Conservation (phyloP, 2,797 vertebrate genomes). For the Benthosema pterotum region DNA sequence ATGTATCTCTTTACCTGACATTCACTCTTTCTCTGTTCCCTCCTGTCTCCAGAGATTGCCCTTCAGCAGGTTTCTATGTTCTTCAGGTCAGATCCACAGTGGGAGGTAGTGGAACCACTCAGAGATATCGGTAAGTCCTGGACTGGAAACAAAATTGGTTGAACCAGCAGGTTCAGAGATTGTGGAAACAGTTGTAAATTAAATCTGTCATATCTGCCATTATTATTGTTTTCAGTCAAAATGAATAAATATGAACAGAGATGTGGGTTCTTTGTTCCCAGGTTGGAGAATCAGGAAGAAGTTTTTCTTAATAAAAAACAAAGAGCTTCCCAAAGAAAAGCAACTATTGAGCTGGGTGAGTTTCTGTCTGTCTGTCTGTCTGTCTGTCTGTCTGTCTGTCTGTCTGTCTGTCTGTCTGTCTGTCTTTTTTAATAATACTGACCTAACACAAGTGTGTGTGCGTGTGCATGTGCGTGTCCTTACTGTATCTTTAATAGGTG, state of each 20-base stretch:
- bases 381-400: background rate
- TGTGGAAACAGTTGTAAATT: no score
- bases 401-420: background rate
- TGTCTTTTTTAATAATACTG: no score
- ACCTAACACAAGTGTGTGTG: background rate
- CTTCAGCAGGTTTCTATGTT: conserved; percentile 99
- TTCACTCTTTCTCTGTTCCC: background rate
- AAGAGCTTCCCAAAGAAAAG: conserved; percentile 93
- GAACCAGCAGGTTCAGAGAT: no score
- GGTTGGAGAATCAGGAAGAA: conserved; percentile 98
- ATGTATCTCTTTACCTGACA: background rate
- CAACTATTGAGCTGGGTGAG: conserved; percentile 95
- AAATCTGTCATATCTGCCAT: no score
- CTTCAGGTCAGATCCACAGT: conserved; percentile 96
- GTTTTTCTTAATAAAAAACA: conserved; percentile 94
- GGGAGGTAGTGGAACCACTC: conserved; percentile 95
- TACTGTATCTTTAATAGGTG: conserved; percentile 76
- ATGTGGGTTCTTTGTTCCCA: conserved; percentile 52
- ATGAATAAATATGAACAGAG: no score
- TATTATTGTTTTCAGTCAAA: no score
- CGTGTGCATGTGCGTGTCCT: conserved; percentile 26
- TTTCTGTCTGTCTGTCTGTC: conserved; percentile 7
- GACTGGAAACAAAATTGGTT: no score
- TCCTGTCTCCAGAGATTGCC: conserved; percentile 86
- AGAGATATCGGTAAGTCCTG: conserved; percentile 89